These are phyloP conservation scores for Trematocara stigmaticum DNA, from an alignment of 2,113 vertebrate species.

Conservation along the genomic window DNA sequence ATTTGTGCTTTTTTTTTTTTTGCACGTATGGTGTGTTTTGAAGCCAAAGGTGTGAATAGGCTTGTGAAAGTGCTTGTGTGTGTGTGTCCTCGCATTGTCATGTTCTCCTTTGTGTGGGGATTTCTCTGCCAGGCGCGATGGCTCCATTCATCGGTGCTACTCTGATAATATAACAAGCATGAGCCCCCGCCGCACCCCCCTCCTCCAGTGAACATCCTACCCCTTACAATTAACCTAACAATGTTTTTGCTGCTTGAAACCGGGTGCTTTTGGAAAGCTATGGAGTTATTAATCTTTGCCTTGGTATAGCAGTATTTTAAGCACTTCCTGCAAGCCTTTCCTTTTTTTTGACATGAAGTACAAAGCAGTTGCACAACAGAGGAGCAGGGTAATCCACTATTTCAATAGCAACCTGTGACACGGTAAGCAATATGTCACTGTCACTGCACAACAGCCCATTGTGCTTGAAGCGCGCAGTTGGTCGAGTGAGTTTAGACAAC, in stretches of 20 bases:
- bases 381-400: background rate
- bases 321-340: background rate
- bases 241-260: background rate
- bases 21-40: background rate
- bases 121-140: constrained; percentile 38
- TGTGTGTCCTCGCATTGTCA: background rate
- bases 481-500: background rate
- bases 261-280: background rate
- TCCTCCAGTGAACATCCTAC: background rate
- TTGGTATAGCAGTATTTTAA: background rate
- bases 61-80: background rate
- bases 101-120: constrained; percentile 10
- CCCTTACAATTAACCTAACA: background rate
- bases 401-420: background rate
- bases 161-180: constrained; percentile 46
- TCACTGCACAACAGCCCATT: background rate
- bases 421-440: background rate
- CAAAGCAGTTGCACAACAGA: background rate
- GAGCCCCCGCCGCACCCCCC: background rate
- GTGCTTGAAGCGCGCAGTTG: background rate
- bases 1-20: background rate
- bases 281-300: background rate
- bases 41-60: background rate
- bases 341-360: background rate
- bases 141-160: constrained; percentile 34